These are phyloP conservation scores for Microtus californicus DNA, from an alignment of 2,797 vertebrate genomes.

Conservation along the genomic window DNA sequence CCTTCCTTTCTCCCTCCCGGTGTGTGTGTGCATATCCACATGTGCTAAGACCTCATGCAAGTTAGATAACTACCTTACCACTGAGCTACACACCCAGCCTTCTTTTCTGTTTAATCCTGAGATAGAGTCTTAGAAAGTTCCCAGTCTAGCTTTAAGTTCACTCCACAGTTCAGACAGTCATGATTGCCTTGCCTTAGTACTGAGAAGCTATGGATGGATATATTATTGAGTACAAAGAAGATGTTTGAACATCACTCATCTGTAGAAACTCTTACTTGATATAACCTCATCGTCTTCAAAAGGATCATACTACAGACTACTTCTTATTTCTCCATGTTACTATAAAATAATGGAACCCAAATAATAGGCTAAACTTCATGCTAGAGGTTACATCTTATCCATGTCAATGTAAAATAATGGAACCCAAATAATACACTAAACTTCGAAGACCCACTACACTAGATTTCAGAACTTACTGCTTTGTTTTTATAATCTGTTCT, in stretches of 20 bases:
- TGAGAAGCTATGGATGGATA: background rate
- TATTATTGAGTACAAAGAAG: background rate
- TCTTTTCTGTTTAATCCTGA: background rate
- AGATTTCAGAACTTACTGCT: background rate
- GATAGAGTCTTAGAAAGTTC: too few species aligned
- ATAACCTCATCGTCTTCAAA: constrained; percentile 8
- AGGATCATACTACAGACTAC: background rate
- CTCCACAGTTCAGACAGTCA: background rate
- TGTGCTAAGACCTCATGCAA: background rate
- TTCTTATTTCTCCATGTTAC: constrained; percentile 20
- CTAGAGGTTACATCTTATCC: background rate
- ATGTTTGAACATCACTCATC: background rate
- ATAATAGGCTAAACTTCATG: background rate
- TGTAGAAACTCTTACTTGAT: background rate
- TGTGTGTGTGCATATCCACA: background rate
- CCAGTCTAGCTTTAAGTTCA: background rate
- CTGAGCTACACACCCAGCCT: background rate
- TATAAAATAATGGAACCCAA: background rate
- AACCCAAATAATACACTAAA: background rate
- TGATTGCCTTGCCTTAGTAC: background rate
- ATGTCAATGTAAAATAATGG: background rate
- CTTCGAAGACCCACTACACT: background rate
- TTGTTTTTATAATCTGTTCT: background rate
- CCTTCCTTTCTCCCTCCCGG: too few species aligned
- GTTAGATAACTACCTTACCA: background rate